These are phyloP conservation scores for Cotesia congregata DNA, from an alignment of 2,888 invertebrate species.

Conservation along the genomic window DNA sequence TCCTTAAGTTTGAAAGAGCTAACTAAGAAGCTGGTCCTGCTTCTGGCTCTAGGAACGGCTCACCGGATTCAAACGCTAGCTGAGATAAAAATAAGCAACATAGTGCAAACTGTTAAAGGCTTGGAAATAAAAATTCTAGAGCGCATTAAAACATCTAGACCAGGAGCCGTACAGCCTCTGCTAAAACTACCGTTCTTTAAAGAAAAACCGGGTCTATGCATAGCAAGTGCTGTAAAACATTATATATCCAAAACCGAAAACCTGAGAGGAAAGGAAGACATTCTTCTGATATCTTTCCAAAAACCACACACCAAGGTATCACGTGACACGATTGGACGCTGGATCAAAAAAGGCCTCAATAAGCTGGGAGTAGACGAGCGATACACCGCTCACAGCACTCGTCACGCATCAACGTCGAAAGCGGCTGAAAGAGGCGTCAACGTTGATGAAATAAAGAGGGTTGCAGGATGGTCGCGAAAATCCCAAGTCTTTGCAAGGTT, in stretches of 20 bases:
- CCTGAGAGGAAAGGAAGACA: constrained; percentile 21
- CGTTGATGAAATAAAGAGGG: constrained; percentile 36
- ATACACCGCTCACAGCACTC: constrained; percentile 43
- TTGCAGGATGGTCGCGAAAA: constrained; percentile 42
- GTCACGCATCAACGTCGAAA: constrained; percentile 46
- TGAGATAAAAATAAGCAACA: constrained; percentile 42
- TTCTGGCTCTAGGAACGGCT: constrained; percentile 43
- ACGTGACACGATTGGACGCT: constrained; percentile 39
- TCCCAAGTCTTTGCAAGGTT: constrained; percentile 41
- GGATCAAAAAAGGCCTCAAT: constrained; percentile 38
- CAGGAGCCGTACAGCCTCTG: constrained; percentile 30
- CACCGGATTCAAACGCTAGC: constrained; percentile 45
- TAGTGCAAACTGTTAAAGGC: constrained; percentile 41
- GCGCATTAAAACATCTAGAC: constrained; percentile 40
- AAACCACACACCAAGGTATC: constrained; percentile 39
- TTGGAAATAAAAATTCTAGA: constrained; percentile 42
- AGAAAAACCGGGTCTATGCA: constrained; percentile 37
- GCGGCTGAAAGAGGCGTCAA: constrained; percentile 39
- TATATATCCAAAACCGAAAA: constrained; percentile 42
- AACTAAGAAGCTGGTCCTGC: constrained; percentile 36
- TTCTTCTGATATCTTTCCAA: constrained; percentile 37
- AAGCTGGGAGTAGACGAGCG: constrained; percentile 28
- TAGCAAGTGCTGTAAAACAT: constrained; percentile 20
- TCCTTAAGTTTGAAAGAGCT: constrained; percentile 33
- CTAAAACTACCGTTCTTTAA: constrained; percentile 38